Evolutionary conservation across 2,113 vertebrate species (phyloP).

Genomic region (Panthera tigris): DNA sequence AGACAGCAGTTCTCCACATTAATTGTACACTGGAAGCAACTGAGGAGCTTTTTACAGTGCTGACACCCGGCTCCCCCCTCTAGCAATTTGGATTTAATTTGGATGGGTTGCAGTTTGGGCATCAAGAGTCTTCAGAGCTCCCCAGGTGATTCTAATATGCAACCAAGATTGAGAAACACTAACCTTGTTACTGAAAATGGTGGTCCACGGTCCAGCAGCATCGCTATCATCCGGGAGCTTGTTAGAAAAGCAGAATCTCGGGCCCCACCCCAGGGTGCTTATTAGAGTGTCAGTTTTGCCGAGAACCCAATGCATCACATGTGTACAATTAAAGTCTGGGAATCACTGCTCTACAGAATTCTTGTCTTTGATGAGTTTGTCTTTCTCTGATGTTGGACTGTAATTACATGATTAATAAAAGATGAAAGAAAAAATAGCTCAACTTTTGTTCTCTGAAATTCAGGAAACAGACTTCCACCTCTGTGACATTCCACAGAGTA

Average conservation of each 20-base stretch:
- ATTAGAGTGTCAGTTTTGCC: not conserved
- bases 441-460: not conserved
- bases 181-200: not conserved
- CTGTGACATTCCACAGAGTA: not conserved
- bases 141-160: not conserved
- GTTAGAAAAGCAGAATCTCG: not conserved
- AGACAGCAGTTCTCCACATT: not conserved
- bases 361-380: not conserved
- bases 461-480: not conserved
- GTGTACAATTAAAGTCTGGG: not conserved
- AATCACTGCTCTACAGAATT: not conserved
- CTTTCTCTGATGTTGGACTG: conserved; percentile 5
- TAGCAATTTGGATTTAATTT: not conserved
- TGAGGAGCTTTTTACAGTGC: not conserved
- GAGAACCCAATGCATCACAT: accelerated
- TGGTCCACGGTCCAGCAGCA: too few relatives aligned
- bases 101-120: not conserved
- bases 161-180: not conserved
- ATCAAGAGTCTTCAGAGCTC: not conserved
- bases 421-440: conserved; percentile 10
- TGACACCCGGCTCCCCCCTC: not conserved
- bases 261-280: too few relatives aligned
- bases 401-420: not conserved
- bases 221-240: not conserved
- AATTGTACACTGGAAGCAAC: not conserved